Base-by-base conservation (phyloP, 2,888 invertebrate species). In the Acrocyrtus sp. region DNA sequence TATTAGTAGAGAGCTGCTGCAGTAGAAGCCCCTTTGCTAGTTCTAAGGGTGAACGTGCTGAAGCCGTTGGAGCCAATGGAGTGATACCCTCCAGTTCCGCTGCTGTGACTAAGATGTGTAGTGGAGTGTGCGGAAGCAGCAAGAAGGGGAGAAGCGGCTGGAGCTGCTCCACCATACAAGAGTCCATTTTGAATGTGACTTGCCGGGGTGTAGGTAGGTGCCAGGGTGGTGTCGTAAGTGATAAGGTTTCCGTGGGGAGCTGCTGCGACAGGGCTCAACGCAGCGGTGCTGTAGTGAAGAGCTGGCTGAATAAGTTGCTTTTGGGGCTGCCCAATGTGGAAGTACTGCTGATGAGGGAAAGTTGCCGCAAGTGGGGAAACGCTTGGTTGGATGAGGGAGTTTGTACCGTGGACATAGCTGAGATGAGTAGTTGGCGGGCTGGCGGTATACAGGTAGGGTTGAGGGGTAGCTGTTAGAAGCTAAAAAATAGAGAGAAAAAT, bases 41-140 rank as follows among this genome's bases (percentile, higher is more conserved):
- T 80, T 39, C 75, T 57, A 4, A 80, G 61, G 41, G 79, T 78
- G 57, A 67, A 78, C 34, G 77, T 77, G 47, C 77, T 77, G 50
- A 66, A 80, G 15, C 79, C 79, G 43, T 78, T 80, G 26, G 78
- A 68, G 2, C 79, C 79, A 26, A 75, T 29, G 26, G 72, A 43
- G 41, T 75, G 75, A 48, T 72, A 72, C n/a, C 66, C 61, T 54
- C 66, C 65, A 8, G 72, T 72, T 50, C 70, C 70, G 58, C 54
- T 60, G 45, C 19, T 27, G 50, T 50, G 60, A 50, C 62, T 65
- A 5, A 41, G 57, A 19, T 27, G 26, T 29, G 70, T 73, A 41
- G 56, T 50, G 17, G 66, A 48, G 34, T 68, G 53, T 8, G 66
- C 61, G 17, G 76, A 66, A 17, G 76, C 61, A n/a, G 62, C 70